Evolutionary conservation across 1,140 invertebrate species (phyloP).

Genomic region (Saccostrea glomerata): DNA sequence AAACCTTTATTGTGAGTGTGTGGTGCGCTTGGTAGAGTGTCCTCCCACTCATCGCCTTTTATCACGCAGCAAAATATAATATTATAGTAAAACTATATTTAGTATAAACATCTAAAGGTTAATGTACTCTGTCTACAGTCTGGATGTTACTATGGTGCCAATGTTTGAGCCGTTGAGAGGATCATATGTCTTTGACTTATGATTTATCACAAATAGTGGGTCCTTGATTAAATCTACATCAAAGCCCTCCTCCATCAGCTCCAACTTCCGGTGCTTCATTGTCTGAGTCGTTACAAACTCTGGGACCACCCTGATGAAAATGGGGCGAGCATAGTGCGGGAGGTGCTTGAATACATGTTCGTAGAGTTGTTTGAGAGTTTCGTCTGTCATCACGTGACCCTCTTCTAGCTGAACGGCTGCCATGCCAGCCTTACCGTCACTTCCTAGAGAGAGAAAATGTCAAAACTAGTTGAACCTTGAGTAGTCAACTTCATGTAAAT

Average conservation of each 20-base stretch:
- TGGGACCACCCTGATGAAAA: conserved; percentile 87
- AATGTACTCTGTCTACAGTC: not conserved
- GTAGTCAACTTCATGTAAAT: too few species aligned
- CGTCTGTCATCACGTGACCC: conserved; percentile 42
- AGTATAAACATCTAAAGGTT: not conserved
- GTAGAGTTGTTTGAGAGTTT: conserved; percentile 67
- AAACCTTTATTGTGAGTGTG: too few species aligned
- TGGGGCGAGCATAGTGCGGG: conserved; percentile 91
- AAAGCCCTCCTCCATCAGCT: conserved; percentile 93
- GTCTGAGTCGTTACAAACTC: conserved; percentile 68
- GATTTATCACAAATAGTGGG: conserved; percentile 86
- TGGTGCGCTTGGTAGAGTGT: too few species aligned
- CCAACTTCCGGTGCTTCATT: conserved; percentile 69
- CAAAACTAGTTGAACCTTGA: too few species aligned
- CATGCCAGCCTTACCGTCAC: conserved; percentile 97
- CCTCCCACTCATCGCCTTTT: too few species aligned
- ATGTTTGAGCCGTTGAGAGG: conserved; percentile 8
- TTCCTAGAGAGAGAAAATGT: conserved; percentile 75
- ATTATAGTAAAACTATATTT: not conserved
- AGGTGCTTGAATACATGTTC: conserved; percentile 80
- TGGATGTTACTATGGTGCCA: conserved; percentile 31
- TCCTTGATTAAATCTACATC: conserved; percentile 89
- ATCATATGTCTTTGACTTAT: conserved; percentile 53
- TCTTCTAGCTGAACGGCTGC: conserved; percentile 86
- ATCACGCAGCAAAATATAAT: not conserved